Percentiles rank a stretch among this genome's conserved stretches.
Evolutionary conservation across 2,888 invertebrate genomes (phyloP).

Genomic region (Merodon equestris): DNA sequence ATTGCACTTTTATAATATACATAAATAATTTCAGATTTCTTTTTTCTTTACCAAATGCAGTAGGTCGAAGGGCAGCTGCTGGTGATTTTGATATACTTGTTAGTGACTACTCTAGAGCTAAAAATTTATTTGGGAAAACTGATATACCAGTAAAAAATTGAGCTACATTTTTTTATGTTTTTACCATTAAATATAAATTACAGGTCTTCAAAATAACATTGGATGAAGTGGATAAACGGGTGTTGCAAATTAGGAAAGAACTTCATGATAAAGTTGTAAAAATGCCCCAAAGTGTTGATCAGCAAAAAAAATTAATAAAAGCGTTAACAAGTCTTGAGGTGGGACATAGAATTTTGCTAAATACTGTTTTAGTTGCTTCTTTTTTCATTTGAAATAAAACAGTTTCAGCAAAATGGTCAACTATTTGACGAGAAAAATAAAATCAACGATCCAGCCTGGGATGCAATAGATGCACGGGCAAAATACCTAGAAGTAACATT

Average conservation of each 20-base stretch:
- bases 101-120: constrained; percentile 97
- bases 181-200: background rate
- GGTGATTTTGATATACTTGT: constrained; percentile 98
- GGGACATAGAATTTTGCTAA: too few relatives aligned
- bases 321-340: constrained; percentile 86
- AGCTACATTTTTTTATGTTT: background rate
- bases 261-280: constrained; percentile 90
- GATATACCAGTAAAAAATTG: constrained; percentile 85
- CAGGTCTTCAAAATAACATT: constrained; percentile 92
- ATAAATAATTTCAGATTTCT: constrained; percentile 81
- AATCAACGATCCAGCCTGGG: constrained; percentile 96
- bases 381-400: background rate
- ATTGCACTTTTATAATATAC: too few relatives aligned
- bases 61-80: constrained; percentile 94
- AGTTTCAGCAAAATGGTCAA: constrained; percentile 76
- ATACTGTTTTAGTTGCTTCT: background rate
- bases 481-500: constrained; percentile 83
- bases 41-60: constrained; percentile 96
- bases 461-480: constrained; percentile 91
- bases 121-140: constrained; percentile 95
- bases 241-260: constrained; percentile 88
- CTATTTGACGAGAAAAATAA: constrained; percentile 75
- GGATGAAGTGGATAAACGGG: constrained; percentile 93
- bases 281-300: constrained; percentile 94
- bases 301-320: constrained; percentile 96